A percentile compares a stretch with the other conserved stretches of the same genome.
Evolutionary conservation across 2,888 invertebrate species (phyloP).

Genomic region (Clanis bilineata): DNA sequence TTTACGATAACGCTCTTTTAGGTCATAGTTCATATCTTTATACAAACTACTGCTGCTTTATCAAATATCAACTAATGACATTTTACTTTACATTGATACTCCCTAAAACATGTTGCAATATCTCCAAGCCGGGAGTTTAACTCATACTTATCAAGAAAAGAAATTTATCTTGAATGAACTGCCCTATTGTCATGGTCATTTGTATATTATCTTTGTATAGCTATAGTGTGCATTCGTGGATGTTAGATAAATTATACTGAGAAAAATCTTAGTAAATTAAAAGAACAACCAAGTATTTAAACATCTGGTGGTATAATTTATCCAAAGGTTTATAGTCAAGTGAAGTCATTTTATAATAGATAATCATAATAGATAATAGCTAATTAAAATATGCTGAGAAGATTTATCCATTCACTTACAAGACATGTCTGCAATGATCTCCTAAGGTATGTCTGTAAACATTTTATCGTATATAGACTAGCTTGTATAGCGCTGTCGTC

Average conservation of each 20-base stretch:
- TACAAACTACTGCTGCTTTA: background rate
- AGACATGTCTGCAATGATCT: background rate
- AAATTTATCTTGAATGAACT: background rate
- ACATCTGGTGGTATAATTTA: too few relatives aligned
- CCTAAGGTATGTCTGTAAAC: background rate
- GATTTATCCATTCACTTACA: background rate
- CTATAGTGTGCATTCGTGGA: background rate
- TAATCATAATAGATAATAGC: background rate
- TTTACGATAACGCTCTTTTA: background rate
- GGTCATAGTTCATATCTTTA: background rate
- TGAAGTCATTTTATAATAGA: background rate
- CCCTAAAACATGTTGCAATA: background rate
- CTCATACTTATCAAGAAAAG: background rate
- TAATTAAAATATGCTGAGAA: background rate
- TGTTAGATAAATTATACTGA: background rate
- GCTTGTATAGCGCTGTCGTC: too few relatives aligned
- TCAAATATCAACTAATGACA: too few relatives aligned
- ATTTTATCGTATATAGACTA: background rate
- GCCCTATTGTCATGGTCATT: background rate
- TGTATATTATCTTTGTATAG: background rate
- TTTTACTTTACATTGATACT: too few relatives aligned
- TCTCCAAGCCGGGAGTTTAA: background rate
- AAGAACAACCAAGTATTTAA: too few relatives aligned
- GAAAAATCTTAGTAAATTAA: background rate
- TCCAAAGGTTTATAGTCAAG: background rate